phyloP scores from a whole-genome alignment of 2,888 invertebrate species.

The Zeuzera pyrina region DNA sequence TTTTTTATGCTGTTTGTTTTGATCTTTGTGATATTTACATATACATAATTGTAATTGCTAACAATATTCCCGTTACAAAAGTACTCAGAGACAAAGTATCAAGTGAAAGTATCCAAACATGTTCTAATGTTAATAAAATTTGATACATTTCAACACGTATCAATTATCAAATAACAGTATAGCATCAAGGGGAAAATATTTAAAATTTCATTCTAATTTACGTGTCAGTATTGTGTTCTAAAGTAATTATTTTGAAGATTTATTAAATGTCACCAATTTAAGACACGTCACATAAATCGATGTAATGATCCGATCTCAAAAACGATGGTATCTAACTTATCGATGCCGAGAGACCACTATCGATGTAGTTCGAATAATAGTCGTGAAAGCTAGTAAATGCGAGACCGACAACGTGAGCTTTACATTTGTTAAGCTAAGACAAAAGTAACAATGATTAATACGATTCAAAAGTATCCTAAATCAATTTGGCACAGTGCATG shows the following conservation, averaged over 20 bases:
- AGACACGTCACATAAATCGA: conserved; percentile 52
- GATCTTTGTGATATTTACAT: no score
- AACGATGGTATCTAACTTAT: conserved; percentile 35
- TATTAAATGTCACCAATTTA: conserved; percentile 39
- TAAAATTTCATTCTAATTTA: conserved; percentile 25
- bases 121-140: no score
- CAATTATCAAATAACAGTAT: conserved; percentile 25
- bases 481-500: no score
- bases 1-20: no score
- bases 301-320: conserved; percentile 41
- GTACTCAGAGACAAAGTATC: no score
- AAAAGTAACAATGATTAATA: conserved; percentile 38
- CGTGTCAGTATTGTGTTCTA: conserved; percentile 27
- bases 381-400: conserved; percentile 43
- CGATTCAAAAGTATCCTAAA: no score
- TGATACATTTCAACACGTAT: conserved; percentile 26
- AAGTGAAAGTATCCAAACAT: no score
- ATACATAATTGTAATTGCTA: no score
- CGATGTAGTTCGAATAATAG: conserved; percentile 32
- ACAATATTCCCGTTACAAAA: no score
- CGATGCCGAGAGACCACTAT: conserved; percentile 33
- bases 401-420: no score
- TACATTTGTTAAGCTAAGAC: conserved; percentile 24
- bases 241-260: conserved; percentile 40
- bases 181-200: conserved; percentile 22